Conservation (phyloP, 2,888 invertebrate species). For the Sepioteuthis lessoniana region DNA sequence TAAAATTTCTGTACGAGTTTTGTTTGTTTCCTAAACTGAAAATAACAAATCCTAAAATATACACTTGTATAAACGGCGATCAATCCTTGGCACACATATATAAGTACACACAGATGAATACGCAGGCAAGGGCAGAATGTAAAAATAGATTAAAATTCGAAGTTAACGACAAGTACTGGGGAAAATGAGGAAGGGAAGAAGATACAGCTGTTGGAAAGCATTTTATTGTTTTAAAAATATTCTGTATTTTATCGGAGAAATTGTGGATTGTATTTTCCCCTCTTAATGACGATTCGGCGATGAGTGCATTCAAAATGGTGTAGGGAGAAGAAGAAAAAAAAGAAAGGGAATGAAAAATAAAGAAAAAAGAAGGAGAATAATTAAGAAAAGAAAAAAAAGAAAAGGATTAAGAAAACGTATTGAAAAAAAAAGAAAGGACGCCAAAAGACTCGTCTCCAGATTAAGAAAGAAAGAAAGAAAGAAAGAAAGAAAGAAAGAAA, state of each 20-base stretch:
- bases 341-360: background rate
- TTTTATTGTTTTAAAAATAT: conserved; percentile 3
- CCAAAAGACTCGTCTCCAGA: too few relatives aligned
- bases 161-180: background rate
- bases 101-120: background rate
- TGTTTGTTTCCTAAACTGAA: too few relatives aligned
- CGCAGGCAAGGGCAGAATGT: background rate
- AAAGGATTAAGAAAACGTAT: background rate
- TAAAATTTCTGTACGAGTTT: too few relatives aligned
- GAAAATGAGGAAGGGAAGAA: background rate
- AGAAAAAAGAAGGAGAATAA: too few relatives aligned
- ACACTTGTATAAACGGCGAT: too few relatives aligned
- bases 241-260: background rate
- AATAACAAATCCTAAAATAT: too few relatives aligned
- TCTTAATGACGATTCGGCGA: background rate
- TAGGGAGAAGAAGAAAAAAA: accelerated
- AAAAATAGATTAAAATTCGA: background rate
- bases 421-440: background rate
- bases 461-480: too few relatives aligned
- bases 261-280: background rate
- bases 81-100: too few relatives aligned
- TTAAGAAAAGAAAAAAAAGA: background rate
- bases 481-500: too few relatives aligned
- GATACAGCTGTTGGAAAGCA: background rate
- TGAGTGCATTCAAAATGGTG: background rate